A percentile compares a stretch with the other conserved stretches of the same genome.
phyloP scores from a whole-genome alignment of 1,140 invertebrate genomes.

The Elymnias hypermnestra region DNA sequence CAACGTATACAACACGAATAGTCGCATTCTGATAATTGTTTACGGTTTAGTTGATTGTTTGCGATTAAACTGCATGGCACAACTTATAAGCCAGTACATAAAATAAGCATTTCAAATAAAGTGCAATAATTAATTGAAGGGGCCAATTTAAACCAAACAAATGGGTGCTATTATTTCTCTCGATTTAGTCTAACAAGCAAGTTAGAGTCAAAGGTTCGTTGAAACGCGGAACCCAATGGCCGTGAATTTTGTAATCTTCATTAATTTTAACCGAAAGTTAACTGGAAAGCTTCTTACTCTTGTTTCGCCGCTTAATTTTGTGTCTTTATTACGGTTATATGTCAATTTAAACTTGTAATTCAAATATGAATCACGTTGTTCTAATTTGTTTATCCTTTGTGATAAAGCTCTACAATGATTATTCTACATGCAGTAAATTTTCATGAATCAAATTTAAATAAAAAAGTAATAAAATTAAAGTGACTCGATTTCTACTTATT shows the following conservation, averaged over 20 bases:
- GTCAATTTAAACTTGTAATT: slow-evolving; percentile 1
- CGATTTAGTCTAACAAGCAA: slow-evolving; percentile 71
- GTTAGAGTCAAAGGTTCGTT: slow-evolving; percentile 65
- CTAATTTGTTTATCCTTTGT: no score
- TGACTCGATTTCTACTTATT: no score
- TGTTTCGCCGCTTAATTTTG: slow-evolving; percentile 28
- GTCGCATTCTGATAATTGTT: neutral
- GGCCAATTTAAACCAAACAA: slow-evolving; percentile 63
- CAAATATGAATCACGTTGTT: neutral
- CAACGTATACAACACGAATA: no score
- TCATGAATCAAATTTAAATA: no score
- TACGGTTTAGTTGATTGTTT: slow-evolving; percentile 1
- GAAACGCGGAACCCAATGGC: slow-evolving; percentile 63
- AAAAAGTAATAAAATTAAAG: no score
- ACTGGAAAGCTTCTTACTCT: slow-evolving; percentile 39
- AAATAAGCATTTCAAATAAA: slow-evolving; percentile 19
- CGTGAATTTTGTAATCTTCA: slow-evolving; percentile 73
- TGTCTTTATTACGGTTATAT: slow-evolving; percentile 5
- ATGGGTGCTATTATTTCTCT: slow-evolving; percentile 72
- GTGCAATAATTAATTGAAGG: slow-evolving; percentile 41
- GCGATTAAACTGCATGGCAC: neutral
- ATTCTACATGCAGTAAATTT: no score
- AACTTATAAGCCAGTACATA: slow-evolving; percentile 1
- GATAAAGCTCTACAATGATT: no score
- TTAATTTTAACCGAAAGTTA: slow-evolving; percentile 65